A percentile compares a stretch with the other conserved stretches of the same genome.
Evolutionary conservation across 2,888 invertebrate species (phyloP).

Genomic region (Erebia palarica): DNA sequence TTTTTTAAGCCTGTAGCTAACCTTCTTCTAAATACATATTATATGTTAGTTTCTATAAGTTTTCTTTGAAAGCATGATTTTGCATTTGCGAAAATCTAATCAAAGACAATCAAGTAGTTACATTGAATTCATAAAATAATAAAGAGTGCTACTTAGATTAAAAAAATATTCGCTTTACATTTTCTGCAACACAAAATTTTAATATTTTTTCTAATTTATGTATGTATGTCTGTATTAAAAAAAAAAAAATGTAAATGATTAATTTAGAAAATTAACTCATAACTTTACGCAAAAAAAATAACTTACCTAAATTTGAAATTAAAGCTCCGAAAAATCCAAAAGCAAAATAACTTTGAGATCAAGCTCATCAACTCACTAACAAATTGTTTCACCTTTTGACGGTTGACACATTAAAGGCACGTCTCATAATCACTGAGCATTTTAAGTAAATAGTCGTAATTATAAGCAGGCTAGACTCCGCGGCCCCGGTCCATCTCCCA

Average conservation of each 20-base stretch:
- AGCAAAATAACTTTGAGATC: conserved; percentile 3
- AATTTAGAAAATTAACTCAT: background rate
- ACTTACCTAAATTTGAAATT: conserved; percentile 1
- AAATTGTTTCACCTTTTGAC: conserved; percentile 17
- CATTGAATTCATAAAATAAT: no score
- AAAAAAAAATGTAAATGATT: background rate
- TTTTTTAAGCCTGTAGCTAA: no score
- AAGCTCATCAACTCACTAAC: background rate
- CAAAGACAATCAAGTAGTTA: background rate
- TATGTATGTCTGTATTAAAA: no score
- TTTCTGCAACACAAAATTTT: no score
- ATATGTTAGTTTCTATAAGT: no score
- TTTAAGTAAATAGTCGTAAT: conserved; percentile 45
- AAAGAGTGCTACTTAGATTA: no score
- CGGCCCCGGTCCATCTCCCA: conserved; percentile 40
- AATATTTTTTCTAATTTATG: no score
- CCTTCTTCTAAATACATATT: no score
- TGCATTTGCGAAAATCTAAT: background rate
- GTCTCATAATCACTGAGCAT: conserved; percentile 43
- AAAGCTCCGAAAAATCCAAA: conserved; percentile 13
- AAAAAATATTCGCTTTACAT: no score
- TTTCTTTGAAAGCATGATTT: no score
- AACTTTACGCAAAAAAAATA: background rate
- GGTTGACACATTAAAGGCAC: conserved; percentile 36
- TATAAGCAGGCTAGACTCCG: conserved; percentile 42